These are phyloP conservation scores for Schizothorax lantsangensis DNA, from an alignment of 2,797 vertebrate genomes.

Conservation along the genomic window DNA sequence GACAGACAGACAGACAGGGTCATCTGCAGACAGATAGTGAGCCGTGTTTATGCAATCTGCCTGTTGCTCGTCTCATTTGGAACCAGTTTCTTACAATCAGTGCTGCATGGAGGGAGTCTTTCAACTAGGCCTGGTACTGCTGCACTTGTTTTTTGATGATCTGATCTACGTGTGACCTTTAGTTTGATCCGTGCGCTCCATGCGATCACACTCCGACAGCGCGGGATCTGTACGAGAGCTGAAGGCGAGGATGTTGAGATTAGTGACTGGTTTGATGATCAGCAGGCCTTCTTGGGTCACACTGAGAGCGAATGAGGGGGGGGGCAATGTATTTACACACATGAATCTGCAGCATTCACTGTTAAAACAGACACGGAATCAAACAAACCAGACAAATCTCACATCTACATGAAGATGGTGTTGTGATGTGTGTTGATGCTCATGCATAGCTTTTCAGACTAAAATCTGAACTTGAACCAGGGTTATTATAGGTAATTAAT, in stretches of 20 bases:
- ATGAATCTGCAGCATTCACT: not conserved
- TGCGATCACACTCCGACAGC: not conserved
- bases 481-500: not conserved
- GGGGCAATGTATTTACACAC: not conserved
- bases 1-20: constrained; percentile 32
- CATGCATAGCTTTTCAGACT: not conserved
- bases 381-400: not conserved
- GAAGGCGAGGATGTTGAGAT: constrained; percentile 32
- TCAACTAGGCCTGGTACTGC: not conserved
- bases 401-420: not conserved
- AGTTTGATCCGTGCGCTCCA: not conserved
- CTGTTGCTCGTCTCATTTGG: not conserved
- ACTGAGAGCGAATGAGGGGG: not conserved
- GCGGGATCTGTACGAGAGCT: not conserved
- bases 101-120: not conserved
- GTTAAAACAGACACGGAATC: not conserved
- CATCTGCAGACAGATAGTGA: constrained; percentile 12
- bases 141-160: not conserved
- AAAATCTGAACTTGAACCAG: not conserved
- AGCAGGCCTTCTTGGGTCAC: constrained; percentile 26
- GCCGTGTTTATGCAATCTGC: not conserved
- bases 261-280: constrained; percentile 20
- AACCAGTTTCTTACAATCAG: not conserved
- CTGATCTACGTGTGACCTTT: not conserved
- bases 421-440: not conserved